Evolutionary conservation across 2,888 invertebrate species (phyloP).

Genomic region (Nezara viridula): DNA sequence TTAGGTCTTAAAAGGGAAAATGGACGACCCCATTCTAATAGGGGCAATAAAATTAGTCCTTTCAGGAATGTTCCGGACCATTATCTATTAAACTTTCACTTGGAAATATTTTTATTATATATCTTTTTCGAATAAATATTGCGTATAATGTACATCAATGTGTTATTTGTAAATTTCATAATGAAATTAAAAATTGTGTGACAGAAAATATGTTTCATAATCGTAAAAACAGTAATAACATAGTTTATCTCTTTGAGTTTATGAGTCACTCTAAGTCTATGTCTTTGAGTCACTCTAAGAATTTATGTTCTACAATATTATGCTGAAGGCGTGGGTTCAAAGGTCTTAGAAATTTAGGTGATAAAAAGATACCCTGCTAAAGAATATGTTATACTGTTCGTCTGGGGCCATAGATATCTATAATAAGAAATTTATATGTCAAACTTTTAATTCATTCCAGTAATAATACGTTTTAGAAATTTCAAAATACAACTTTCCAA

Average conservation of each 20-base stretch:
- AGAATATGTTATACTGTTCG: neutral
- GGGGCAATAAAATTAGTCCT: slow-evolving; percentile 26
- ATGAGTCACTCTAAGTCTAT: no score
- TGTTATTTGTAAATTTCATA: neutral
- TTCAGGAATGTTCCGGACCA: neutral
- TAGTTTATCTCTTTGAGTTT: neutral
- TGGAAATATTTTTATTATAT: neutral
- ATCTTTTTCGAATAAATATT: neutral
- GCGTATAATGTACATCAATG: no score
- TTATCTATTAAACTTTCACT: slow-evolving; percentile 36
- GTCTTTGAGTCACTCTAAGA: no score
- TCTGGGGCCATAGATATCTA: neutral
- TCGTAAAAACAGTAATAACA: neutral
- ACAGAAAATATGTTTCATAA: neutral
- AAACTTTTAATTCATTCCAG: no score
- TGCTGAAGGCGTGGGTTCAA: neutral
- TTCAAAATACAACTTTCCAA: neutral
- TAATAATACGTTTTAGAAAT: neutral
- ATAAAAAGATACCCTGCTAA: neutral
- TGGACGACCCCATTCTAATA: slow-evolving; percentile 25
- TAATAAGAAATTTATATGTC: neutral
- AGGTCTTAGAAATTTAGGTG: neutral
- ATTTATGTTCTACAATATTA: neutral
- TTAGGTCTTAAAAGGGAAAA: slow-evolving; percentile 30
- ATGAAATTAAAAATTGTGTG: neutral